These are phyloP conservation scores for Chrysemys picta DNA, from an alignment of 2,113 vertebrate species.

Conservation along the genomic window DNA sequence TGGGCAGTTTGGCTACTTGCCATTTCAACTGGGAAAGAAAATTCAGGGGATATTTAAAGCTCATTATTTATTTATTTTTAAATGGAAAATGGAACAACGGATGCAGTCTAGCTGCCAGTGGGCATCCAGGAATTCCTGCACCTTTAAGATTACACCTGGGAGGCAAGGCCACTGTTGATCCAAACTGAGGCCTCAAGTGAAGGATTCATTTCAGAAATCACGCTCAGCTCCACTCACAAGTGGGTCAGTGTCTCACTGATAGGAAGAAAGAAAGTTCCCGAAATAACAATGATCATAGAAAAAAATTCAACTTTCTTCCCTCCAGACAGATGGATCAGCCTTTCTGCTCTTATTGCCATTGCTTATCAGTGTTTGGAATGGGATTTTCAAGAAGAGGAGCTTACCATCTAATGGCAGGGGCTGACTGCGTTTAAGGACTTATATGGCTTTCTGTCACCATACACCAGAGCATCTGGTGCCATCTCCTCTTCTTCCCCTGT, in stretches of 20 bases:
- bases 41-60: fast-evolving
- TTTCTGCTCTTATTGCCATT: neutral
- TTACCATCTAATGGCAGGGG: neutral
- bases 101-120: neutral
- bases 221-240: neutral
- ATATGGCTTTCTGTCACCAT: neutral
- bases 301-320: neutral
- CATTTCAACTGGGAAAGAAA: neutral
- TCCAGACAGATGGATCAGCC: neutral
- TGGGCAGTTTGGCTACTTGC: neutral
- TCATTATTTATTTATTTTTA: fast-evolving
- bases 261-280: neutral
- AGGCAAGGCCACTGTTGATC: neutral
- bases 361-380: neutral
- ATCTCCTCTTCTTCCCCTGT: neutral
- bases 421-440: neutral
- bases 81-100: fast-evolving
- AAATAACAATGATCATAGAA: neutral
- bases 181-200: neutral
- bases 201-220: neutral
- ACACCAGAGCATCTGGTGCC: neutral
- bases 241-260: neutral
- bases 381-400: neutral
- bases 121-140: too few species aligned
- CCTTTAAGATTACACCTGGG: neutral